phyloP scores from a whole-genome alignment of 2,888 invertebrate genomes.

The Andrena flavipes region DNA sequence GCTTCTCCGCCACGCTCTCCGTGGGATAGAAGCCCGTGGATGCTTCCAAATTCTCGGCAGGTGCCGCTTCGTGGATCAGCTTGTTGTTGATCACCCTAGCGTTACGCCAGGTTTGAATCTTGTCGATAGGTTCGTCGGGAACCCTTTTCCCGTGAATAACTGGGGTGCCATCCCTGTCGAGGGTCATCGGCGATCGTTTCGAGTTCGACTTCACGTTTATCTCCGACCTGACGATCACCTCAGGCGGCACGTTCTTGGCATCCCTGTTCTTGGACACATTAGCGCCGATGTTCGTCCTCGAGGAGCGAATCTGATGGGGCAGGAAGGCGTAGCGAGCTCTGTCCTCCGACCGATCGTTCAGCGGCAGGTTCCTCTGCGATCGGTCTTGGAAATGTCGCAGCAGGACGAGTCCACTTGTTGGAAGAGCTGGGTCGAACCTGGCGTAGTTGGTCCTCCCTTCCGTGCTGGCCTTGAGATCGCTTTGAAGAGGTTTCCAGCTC shows the following conservation, averaged over 20 bases:
- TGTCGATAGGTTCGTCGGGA: constrained; percentile 93
- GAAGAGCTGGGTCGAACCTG: constrained; percentile 40
- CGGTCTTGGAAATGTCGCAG: constrained; percentile 70
- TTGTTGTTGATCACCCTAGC: constrained; percentile 95
- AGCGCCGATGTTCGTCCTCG: constrained; percentile 81
- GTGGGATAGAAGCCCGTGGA: constrained; percentile 75
- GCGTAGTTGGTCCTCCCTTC: constrained; percentile 67
- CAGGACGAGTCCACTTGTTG: constrained; percentile 57
- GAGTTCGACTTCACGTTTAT: constrained; percentile 86
- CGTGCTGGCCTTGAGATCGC: constrained; percentile 85
- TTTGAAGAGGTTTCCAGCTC: constrained; percentile 86
- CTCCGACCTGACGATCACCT: constrained; percentile 89
- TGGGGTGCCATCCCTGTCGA: constrained; percentile 91
- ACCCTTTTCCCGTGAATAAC: constrained; percentile 93
- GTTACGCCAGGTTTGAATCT: constrained; percentile 93
- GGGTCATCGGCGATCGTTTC: constrained; percentile 88
- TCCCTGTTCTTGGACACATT: constrained; percentile 84
- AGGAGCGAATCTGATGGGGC: constrained; percentile 74
- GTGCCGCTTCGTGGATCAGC: constrained; percentile 90
- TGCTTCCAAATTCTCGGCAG: constrained; percentile 88
- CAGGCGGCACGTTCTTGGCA: constrained; percentile 88
- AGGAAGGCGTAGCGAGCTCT: constrained; percentile 69
- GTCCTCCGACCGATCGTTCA: constrained; percentile 28
- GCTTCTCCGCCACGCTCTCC: constrained; percentile 67
- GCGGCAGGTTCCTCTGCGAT: constrained; percentile 61